These are phyloP conservation scores for Terrapene triunguis DNA, from an alignment of 2,113 vertebrate genomes.

Conservation along the genomic window DNA sequence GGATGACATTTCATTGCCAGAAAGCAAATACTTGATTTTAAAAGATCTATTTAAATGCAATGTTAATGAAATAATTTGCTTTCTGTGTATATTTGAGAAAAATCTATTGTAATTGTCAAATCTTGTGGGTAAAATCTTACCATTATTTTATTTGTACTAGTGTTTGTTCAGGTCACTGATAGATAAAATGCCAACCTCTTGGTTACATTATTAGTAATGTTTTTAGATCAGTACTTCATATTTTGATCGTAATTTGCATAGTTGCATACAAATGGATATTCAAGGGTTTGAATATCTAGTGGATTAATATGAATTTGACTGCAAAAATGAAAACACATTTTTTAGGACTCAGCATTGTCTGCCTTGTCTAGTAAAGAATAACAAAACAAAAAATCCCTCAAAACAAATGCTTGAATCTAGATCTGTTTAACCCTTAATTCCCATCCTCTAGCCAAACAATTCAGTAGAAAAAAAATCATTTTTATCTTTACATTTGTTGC, in stretches of 20 bases:
- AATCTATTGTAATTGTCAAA: not conserved
- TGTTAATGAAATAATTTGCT: not conserved
- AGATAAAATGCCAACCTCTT: not conserved
- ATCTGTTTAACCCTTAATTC: not conserved
- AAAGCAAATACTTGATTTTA: not conserved
- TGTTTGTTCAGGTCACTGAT: not conserved
- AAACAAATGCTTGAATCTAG: not conserved
- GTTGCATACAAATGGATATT: not conserved
- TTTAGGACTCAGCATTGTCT: not conserved
- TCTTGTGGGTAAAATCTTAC: not conserved
- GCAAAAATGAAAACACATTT: slow-evolving; percentile 16
- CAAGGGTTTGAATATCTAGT: not conserved
- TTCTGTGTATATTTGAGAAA: not conserved
- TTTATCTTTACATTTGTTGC: slow-evolving; percentile 44
- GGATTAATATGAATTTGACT: slow-evolving; percentile 10
- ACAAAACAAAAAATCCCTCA: not conserved
- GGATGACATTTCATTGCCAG: not conserved
- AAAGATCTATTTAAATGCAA: not conserved
- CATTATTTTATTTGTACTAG: not conserved
- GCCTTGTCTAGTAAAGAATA: not conserved
- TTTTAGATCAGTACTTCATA: not conserved
- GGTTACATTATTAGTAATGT: not conserved
- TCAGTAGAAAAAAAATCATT: not conserved
- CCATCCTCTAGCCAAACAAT: slow-evolving; percentile 9
- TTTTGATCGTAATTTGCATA: slow-evolving; percentile 9